Percentiles rank a stretch among this genome's conserved stretches.
phyloP scores from a whole-genome alignment of 1,140 invertebrate genomes.

The Gonatopus flavifemur region DNA sequence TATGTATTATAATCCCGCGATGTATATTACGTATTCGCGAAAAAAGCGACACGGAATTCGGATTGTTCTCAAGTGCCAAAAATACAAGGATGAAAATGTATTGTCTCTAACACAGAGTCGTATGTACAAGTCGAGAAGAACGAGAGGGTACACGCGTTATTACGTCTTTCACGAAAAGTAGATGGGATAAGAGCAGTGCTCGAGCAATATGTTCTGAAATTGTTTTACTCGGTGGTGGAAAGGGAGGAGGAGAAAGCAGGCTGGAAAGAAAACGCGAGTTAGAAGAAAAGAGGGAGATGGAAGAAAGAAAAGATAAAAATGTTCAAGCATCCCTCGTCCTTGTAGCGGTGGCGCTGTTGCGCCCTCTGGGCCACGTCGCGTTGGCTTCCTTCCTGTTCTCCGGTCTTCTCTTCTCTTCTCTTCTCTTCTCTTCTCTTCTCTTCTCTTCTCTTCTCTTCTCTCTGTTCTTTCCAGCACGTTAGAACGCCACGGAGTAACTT shows the following conservation, averaged over 20 bases:
- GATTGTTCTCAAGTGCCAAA: no score
- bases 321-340: neutral
- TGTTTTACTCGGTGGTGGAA: slow-evolving; percentile 37
- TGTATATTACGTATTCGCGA: no score
- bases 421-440: no score
- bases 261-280: neutral
- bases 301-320: slow-evolving; percentile 8
- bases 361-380: no score
- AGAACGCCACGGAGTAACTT: slow-evolving; percentile 42
- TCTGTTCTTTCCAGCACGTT: no score
- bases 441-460: no score
- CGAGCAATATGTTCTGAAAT: slow-evolving; percentile 46
- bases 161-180: slow-evolving; percentile 27
- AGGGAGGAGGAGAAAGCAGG: neutral
- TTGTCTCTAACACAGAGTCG: no score
- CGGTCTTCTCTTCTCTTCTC: no score
- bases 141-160: slow-evolving; percentile 33
- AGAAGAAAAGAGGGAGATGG: neutral
- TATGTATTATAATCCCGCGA: no score
- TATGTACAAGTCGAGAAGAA: slow-evolving; percentile 2
- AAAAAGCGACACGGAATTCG: no score
- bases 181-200: slow-evolving; percentile 13
- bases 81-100: no score
- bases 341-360: no score
- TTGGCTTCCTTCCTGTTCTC: neutral